Evolutionary conservation across 2,888 invertebrate genomes (phyloP).

Genomic region (Drosophila mettleri): DNA sequence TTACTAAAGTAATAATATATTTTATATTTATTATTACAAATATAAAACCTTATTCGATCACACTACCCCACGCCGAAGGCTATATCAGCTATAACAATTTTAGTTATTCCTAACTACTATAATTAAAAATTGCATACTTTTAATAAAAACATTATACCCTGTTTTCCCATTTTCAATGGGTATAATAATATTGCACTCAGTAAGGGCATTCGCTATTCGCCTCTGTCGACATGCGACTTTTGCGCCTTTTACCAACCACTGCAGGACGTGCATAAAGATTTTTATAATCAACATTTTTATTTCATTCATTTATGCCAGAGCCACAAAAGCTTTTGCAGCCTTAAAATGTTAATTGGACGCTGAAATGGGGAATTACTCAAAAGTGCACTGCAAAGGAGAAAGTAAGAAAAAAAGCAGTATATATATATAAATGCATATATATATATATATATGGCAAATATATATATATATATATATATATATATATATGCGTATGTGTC

Average conservation of each 20-base stretch:
- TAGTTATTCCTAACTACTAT: no score
- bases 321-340: conserved; percentile 49
- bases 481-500: conserved; percentile 20
- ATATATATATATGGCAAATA: conserved; percentile 6
- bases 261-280: conserved; percentile 39
- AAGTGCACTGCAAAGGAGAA: conserved; percentile 28
- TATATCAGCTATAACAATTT: no score
- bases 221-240: not conserved
- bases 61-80: no score
- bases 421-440: conserved; percentile 2
- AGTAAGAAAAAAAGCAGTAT: conserved; percentile 12
- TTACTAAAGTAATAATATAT: no score
- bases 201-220: not conserved
- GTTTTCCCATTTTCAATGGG: no score
- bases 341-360: conserved; percentile 71
- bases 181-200: no score
- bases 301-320: conserved; percentile 22
- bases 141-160: no score
- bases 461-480: conserved; percentile 16
- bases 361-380: conserved; percentile 68
- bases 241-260: conserved; percentile 9
- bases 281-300: conserved; percentile 59
- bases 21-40: no score
- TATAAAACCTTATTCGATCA: no score
- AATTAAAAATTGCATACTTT: no score